Evolutionary conservation across 2,797 vertebrate genomes (phyloP).

Genomic region (Halcyon leucocephala): DNA sequence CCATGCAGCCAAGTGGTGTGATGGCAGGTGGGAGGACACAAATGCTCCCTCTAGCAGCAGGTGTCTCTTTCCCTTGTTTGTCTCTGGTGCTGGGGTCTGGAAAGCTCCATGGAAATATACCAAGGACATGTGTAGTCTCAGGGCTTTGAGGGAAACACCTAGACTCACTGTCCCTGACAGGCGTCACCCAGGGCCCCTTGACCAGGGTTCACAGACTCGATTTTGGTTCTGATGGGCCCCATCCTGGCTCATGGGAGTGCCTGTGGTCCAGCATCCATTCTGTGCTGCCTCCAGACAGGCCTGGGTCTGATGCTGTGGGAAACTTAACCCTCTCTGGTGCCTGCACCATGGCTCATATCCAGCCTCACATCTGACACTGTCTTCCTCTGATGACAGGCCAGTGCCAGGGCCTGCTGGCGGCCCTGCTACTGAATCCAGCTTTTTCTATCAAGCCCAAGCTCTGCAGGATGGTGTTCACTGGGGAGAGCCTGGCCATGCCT

Average conservation of each 20-base stretch:
- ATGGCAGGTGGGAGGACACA: fast-evolving
- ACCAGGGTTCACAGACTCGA: neutral
- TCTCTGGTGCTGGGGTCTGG: neutral
- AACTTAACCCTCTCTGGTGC: neutral
- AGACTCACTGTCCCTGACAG: neutral
- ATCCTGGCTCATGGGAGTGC: neutral
- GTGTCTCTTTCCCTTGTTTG: fast-evolving
- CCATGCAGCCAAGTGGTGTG: fast-evolving
- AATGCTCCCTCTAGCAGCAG: neutral
- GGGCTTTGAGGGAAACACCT: fast-evolving
- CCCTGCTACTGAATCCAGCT: fast-evolving
- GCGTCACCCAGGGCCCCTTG: neutral
- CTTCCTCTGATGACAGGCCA: neutral
- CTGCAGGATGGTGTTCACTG: fast-evolving
- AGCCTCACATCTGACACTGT: neutral
- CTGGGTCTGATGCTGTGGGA: too few relatives aligned
- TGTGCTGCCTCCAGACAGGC: neutral
- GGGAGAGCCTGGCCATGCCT: neutral
- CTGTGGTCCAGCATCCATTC: fast-evolving
- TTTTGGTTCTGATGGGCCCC: neutral
- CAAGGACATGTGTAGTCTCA: fast-evolving
- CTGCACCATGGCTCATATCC: too few relatives aligned
- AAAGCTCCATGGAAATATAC: neutral
- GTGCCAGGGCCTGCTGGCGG: fast-evolving
- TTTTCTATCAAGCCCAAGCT: fast-evolving